These are phyloP conservation scores for Cosmia pyralina DNA, from an alignment of 2,888 invertebrate species.

Conservation along the genomic window DNA sequence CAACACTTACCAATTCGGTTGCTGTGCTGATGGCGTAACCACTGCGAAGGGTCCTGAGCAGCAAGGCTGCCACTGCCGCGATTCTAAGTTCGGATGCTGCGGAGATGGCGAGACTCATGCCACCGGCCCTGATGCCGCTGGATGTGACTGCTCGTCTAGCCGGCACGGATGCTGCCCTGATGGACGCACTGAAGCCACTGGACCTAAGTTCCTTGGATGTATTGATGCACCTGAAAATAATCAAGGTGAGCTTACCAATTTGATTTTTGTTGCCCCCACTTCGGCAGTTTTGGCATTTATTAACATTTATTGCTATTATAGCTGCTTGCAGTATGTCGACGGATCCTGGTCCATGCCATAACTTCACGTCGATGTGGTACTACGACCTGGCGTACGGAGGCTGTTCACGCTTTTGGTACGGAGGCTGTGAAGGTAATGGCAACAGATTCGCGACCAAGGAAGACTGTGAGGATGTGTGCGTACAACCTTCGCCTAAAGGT, in stretches of 20 bases:
- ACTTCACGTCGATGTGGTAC: constrained; percentile 96
- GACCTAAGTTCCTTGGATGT: constrained; percentile 96
- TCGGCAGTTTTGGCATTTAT: background rate
- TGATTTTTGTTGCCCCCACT: background rate
- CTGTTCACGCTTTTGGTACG: constrained; percentile 97
- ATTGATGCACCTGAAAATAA: constrained; percentile 92
- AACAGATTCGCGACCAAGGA: constrained; percentile 95
- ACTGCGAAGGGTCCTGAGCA: constrained; percentile 92
- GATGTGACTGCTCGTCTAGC: constrained; percentile 95
- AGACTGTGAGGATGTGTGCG: constrained; percentile 95
- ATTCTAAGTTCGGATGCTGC: constrained; percentile 95
- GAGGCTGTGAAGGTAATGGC: constrained; percentile 97
- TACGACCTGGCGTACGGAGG: constrained; percentile 97
- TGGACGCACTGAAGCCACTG: constrained; percentile 94
- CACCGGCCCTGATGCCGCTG: constrained; percentile 93
- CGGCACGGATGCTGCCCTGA: constrained; percentile 96
- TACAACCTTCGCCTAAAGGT: constrained; percentile 91
- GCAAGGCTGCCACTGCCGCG: constrained; percentile 94
- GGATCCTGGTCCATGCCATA: constrained; percentile 94
- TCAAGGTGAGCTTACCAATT: constrained; percentile 87
- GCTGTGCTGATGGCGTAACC: constrained; percentile 96
- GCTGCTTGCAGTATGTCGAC: constrained; percentile 93
- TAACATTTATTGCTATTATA: constrained; percentile 58
- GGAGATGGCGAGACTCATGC: constrained; percentile 95
- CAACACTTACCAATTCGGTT: constrained; percentile 96